Evolutionary conservation across 2,113 vertebrate genomes (phyloP), one percentile per base, ranked within the genome.

Genomic region (Aplodontia rufa): DNA sequence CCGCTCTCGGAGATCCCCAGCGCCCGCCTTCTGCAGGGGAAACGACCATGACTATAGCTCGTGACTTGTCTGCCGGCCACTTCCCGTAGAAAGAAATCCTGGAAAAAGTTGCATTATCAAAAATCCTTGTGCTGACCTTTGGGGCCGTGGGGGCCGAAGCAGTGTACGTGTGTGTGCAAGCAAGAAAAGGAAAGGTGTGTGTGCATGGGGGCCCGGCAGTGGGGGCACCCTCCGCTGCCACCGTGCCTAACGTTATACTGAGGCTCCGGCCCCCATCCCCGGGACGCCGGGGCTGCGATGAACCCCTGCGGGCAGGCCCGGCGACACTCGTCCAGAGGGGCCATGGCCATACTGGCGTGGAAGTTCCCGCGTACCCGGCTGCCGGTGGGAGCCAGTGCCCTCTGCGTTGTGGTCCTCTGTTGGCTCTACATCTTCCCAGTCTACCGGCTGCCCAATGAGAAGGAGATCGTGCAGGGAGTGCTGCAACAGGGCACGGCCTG

Each of bases 341-440:
- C 97, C 78, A 96, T 95, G 96, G 95, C 90, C 96, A 97, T 97
- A 96, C 97, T 98, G 98, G 96, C 97, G 88, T 98, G 98, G 97
- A 99, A 98, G 98, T 99, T 99, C 97, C 99, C 98, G 97, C 98
- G 99, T 90, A 98, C 98, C 95, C 99, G 99, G 79, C 95, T 99
- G 97, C 99, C 99, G 30, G 98, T 99, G 79, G 99, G 99, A 97
- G 99, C 99, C 97, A 98, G 98, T 97, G 99, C 99, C 7, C 94
- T 99, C 96, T 99, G 99, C 76, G 97, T 99, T 83, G 98, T 99
- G 97, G 98, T 99, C 26, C 98, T 99, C 24, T 99, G 99, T 97
- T 99, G 99, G 99, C 98, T 99, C 6, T 99, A 99, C 98, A 90
- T 99, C 22, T 99, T 99, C 97, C 99, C 99, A 0, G 99, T 98